Evolutionary conservation across 2,797 vertebrate genomes (phyloP), one percentile per base, ranked within the genome.

Genomic region (Petrocephalus sullivani): DNA sequence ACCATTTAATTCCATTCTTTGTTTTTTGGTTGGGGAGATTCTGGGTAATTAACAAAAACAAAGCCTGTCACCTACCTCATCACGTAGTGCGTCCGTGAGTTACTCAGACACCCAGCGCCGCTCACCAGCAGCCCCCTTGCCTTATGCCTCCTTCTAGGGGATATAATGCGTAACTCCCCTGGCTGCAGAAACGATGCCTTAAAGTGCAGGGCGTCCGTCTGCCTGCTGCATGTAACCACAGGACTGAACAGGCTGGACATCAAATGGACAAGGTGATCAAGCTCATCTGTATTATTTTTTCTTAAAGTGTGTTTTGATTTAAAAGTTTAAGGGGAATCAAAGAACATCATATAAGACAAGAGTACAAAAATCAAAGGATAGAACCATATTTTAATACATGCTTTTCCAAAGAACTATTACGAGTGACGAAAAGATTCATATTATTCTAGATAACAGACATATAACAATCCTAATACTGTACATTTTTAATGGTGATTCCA

Each of bases 141-240:
- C 92, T 93, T 88, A 83, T 84, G 89, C 88, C 89, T 89, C 88
- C 87, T 88, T 87, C 90, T 91, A 91, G 93, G 93, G 93, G 92
- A 93, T 95, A 28, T 94, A 92, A 91, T 91, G 92, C 91, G 89
- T 95, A 92, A 94, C 95, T 90, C 89, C 92, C 92, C 93, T 95
- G 92, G 91, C 92, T 92, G 87, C 88, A 89, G 90, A 91, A 89
- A 91, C 90, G 87, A 89, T 90, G 88, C 88, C 94, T 93, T 92
- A 91, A 88, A 93, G 82, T 89, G 89, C 67, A 4, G 61, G 58
- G 87, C 87, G 88, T 87, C 49, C 41, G 21, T 93, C 61, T 90
- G 91, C 89, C 89, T 90, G 91, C 21, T n/a, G 92, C 89, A 90
- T 81, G 89, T 56, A 37, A 10, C 82, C 78, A 21, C 56, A 89